Evolutionary conservation across 2,888 invertebrate genomes (phyloP).

Genomic region (Villa cingulata): DNA sequence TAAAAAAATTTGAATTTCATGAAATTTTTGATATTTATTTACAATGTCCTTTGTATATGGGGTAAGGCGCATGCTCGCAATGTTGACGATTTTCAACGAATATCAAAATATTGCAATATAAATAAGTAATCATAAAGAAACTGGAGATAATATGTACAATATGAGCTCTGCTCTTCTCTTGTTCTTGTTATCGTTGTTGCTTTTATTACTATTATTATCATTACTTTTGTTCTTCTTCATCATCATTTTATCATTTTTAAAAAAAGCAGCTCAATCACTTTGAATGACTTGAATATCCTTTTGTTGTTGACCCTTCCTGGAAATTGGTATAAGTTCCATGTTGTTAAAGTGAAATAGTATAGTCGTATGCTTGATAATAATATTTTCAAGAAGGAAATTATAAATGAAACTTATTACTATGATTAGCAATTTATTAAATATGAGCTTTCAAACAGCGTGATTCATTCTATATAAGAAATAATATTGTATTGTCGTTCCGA

Average conservation of each 20-base stretch:
- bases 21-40: no score
- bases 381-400: neutral
- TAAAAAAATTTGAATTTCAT: no score
- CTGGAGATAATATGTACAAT: neutral
- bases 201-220: no score
- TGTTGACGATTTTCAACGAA: no score
- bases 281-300: neutral
- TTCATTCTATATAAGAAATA: neutral
- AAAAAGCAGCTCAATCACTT: neutral
- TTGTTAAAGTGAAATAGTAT: no score
- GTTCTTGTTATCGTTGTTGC: neutral
- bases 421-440: conserved; percentile 1
- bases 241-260: neutral
- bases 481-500: no score
- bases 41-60: no score
- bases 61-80: no score
- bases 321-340: neutral
- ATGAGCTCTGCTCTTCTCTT: no score
- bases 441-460: neutral
- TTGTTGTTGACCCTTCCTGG: neutral
- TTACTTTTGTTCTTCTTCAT: no score
- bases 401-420: neutral
- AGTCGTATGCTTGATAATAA: neutral
- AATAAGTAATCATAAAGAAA: no score
- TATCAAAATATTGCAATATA: no score